Evolutionary conservation across 2,113 vertebrate genomes (phyloP), one percentile per base, ranked within the genome.

Genomic region (Pundamilia nyererei): DNA sequence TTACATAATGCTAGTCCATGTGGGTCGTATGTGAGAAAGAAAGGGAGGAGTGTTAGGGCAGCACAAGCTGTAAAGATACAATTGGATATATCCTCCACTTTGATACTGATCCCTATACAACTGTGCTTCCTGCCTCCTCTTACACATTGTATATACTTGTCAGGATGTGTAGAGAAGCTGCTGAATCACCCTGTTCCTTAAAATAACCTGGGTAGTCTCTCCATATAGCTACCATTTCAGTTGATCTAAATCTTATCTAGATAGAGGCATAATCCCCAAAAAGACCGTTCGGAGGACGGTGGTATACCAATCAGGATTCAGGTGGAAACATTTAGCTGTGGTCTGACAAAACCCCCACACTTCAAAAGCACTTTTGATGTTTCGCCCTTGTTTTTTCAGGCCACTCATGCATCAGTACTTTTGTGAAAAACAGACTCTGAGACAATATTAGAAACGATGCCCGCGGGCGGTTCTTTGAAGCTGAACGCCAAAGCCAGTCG

Each of bases 381-480:
- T 91, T 92, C 90, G 60, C 83, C 86, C 90, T 84, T 94, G 90
- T 94, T 95, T 94, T 94, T 95, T 87, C 93, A 91, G 91, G 92
- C 91, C 92, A 93, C 91, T 93, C 93, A 95, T 90, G 94, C 95
- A 95, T 95, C 94, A 94, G 92, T 95, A 90, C 93, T 95, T 95
- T 93, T 80, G 89, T 94, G 95, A 93, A 95, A 95, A 96, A 95
- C 92, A 90, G 94, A 92, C 93, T 95, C 93, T 91, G 94, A 95
- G 94, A 96, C 95, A 95, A 96, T 96, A 96, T 96, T 96, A 96
- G 94, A 96, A 95, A 92, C 80, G 85, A 91, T 89, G 93, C 95
- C 96, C 54, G 86, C 88, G 68, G 95, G 96, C 92, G 24, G 55
- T 94, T 95, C 93, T 96, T 95, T 96, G 95, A 96, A 95, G 95